Conservation (phyloP, 2,888 invertebrate species). For the Tenodera sinensis region DNA sequence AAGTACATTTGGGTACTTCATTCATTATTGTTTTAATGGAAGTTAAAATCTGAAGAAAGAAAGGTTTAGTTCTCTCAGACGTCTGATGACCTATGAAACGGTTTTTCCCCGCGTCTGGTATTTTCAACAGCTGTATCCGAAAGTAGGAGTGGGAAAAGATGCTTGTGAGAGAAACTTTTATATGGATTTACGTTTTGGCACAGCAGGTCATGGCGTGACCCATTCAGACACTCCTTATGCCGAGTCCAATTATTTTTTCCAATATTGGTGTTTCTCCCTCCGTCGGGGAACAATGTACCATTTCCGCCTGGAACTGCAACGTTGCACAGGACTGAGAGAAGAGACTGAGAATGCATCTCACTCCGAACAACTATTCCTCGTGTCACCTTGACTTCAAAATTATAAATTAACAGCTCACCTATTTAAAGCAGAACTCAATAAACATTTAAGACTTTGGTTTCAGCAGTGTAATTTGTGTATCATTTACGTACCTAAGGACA, state of each 20-base stretch:
- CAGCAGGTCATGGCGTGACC: not conserved
- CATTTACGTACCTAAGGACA: too few relatives aligned
- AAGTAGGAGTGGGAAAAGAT: not conserved
- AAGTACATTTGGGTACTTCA: too few relatives aligned
- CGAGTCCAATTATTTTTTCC: not conserved
- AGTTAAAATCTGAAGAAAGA: too few relatives aligned
- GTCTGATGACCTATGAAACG: not conserved
- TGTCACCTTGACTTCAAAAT: too few relatives aligned
- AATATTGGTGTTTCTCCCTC: not conserved
- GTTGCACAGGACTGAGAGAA: not conserved
- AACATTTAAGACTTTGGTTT: too few relatives aligned
- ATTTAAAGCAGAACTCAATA: too few relatives aligned
- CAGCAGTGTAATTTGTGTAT: too few relatives aligned
- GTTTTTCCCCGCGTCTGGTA: not conserved
- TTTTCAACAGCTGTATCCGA: not conserved
- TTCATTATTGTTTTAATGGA: too few relatives aligned
- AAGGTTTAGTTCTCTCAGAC: not conserved
- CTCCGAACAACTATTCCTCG: not conserved
- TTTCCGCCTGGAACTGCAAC: not conserved
- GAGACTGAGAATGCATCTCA: not conserved
- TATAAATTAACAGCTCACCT: too few relatives aligned
- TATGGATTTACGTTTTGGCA: not conserved
- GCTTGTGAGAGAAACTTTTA: not conserved
- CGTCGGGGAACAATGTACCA: not conserved
- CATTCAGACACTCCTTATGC: not conserved